Evolutionary conservation across 2,888 invertebrate species (phyloP).

Genomic region (Galerucella nymphaeae): DNA sequence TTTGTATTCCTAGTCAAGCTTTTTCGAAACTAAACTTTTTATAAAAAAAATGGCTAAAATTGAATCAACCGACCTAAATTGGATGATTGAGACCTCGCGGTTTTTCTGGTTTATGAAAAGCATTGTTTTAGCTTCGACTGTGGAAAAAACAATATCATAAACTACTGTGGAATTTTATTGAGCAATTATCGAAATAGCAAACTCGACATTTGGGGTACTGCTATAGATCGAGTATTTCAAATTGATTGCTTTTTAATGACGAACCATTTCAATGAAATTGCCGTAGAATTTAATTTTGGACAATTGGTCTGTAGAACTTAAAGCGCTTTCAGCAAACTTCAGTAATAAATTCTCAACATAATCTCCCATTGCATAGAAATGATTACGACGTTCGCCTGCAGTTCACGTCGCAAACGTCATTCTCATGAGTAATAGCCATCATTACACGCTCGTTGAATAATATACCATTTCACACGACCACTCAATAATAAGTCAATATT

Average conservation of each 20-base stretch:
- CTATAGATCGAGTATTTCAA: not conserved
- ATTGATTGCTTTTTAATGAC: slow-evolving; percentile 14
- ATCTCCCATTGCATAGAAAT: too few relatives aligned
- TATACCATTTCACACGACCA: too few relatives aligned
- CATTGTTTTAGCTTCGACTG: not conserved
- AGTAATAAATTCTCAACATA: not conserved
- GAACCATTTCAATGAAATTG: not conserved
- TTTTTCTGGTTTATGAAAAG: not conserved
- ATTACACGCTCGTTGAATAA: too few relatives aligned
- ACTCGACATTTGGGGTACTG: not conserved
- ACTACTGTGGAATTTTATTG: slow-evolving; percentile 1
- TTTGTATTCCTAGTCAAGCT: too few relatives aligned
- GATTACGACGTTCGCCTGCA: too few relatives aligned
- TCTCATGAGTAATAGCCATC: too few relatives aligned
- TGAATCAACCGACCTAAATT: not conserved
- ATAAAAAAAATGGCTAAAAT: not conserved
- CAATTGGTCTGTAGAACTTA: not conserved
- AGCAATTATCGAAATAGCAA: not conserved
- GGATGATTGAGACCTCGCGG: not conserved
- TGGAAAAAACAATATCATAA: not conserved
- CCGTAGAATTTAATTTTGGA: not conserved
- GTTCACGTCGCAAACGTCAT: too few relatives aligned
- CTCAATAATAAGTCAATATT: too few relatives aligned
- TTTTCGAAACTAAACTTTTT: not conserved
- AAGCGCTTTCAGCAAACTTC: not conserved